Conservation (phyloP, 2,797 vertebrate species). For the Cossypha niveicapilla region DNA sequence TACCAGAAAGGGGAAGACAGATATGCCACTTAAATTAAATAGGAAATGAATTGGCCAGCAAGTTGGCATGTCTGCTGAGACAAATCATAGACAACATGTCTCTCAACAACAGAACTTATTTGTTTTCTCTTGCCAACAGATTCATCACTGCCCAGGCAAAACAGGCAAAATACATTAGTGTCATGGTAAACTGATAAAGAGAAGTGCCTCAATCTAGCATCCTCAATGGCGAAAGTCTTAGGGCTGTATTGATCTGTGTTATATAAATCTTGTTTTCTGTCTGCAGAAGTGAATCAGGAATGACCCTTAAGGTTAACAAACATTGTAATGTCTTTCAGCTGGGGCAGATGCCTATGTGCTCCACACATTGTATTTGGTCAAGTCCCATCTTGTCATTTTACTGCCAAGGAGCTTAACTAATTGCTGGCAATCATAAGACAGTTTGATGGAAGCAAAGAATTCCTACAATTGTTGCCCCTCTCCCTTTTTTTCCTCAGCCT, state of each 20-base stretch:
- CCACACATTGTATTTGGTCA: slow-evolving; percentile 89
- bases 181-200: slow-evolving; percentile 97
- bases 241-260: slow-evolving; percentile 95
- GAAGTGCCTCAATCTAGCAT: slow-evolving; percentile 87
- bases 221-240: slow-evolving; percentile 87
- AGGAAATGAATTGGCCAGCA: slow-evolving; percentile 89
- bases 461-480: slow-evolving; percentile 74
- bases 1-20: slow-evolving; percentile 87
- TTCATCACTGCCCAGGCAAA: slow-evolving; percentile 96
- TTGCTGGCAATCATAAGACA: slow-evolving; percentile 92
- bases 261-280: slow-evolving; percentile 99
- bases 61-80: slow-evolving; percentile 88
- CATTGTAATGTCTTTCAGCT: slow-evolving; percentile 93
- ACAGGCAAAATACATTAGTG: slow-evolving; percentile 97
- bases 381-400: slow-evolving; percentile 90
- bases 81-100: slow-evolving; percentile 94
- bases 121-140: slow-evolving; percentile 88
- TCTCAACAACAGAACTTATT: slow-evolving; percentile 86
- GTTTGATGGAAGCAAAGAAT: slow-evolving; percentile 83
- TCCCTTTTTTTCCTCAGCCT: slow-evolving; percentile 63
- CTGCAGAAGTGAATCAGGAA: slow-evolving; percentile 92
- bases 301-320: slow-evolving; percentile 98
- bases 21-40: slow-evolving; percentile 88
- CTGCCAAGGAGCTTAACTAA: slow-evolving; percentile 90
- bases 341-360: slow-evolving; percentile 85